Percentiles rank a stretch among this genome's conserved stretches.
Evolutionary conservation across 2,888 invertebrate species (phyloP).

Genomic region (Himalopsyche tibetana): DNA sequence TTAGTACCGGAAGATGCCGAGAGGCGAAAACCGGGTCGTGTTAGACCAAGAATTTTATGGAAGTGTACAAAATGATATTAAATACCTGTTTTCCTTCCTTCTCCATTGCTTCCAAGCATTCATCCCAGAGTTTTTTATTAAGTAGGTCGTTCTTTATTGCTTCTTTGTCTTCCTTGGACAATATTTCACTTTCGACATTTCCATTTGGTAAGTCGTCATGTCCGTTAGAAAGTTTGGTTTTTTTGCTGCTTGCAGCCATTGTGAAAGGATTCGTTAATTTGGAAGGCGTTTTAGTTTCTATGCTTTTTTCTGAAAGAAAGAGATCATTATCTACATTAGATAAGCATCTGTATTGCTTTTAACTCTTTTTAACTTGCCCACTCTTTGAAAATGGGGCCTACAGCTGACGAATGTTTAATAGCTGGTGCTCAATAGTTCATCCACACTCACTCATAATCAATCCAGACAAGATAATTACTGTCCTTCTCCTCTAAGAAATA

Average conservation of each 20-base stretch:
- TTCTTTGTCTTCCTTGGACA: conserved; percentile 71
- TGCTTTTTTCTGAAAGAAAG: background rate
- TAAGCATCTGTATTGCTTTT: no score
- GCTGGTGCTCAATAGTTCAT: no score
- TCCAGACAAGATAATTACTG: no score
- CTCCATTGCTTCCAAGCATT: conserved; percentile 75
- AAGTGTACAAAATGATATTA: no score
- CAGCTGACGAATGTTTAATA: no score
- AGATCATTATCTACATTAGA: background rate
- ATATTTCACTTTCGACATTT: conserved; percentile 67
- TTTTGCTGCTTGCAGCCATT: conserved; percentile 62
- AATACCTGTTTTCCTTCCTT: conserved; percentile 75
- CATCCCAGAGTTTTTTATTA: conserved; percentile 83
- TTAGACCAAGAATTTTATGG: no score
- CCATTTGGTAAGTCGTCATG: conserved; percentile 67
- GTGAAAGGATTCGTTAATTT: conserved; percentile 66
- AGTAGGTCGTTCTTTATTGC: conserved; percentile 75
- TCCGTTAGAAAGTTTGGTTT: conserved; percentile 62
- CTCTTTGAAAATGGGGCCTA: no score
- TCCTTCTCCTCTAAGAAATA: no score
- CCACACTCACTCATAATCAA: no score
- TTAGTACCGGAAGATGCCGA: no score
- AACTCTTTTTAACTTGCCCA: no score
- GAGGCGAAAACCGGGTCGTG: no score
- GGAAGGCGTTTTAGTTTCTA: conserved; percentile 54